Evolutionary conservation across 2,888 invertebrate species (phyloP).

Genomic region (Seira ritae): DNA sequence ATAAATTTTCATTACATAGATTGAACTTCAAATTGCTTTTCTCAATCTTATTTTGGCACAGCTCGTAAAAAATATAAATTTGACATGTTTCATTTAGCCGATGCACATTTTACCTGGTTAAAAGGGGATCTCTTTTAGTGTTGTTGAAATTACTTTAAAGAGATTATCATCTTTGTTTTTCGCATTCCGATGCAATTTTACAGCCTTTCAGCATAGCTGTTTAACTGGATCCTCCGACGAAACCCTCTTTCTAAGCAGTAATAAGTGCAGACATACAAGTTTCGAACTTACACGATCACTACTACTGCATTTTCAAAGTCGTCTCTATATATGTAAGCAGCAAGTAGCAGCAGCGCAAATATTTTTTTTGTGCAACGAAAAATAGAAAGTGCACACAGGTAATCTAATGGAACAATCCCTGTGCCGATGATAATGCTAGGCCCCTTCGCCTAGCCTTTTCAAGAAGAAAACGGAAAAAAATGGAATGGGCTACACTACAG

Average conservation of each 20-base stretch:
- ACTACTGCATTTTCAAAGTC: too few relatives aligned
- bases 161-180: conserved; percentile 23
- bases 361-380: conserved; percentile 14
- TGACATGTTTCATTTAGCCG: conserved; percentile 28
- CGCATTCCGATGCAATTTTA: conserved; percentile 20
- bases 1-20: conserved; percentile 65
- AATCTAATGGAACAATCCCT: conserved; percentile 4
- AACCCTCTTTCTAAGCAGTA: neutral
- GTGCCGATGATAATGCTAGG: neutral
- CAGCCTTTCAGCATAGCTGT: neutral
- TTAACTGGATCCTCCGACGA: neutral
- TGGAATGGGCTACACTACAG: neutral
- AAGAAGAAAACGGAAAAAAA: neutral
- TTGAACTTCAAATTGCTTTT: conserved; percentile 62
- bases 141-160: conserved; percentile 18
- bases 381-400: neutral
- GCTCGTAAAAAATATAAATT: conserved; percentile 41
- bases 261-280: neutral
- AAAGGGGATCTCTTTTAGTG: conserved; percentile 3
- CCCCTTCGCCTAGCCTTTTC: neutral
- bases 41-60: conserved; percentile 35
- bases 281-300: neutral
- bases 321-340: neutral
- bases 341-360: neutral
- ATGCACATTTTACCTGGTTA: conserved; percentile 19